These are phyloP conservation scores for Trachythela sp. DNA, from an alignment of 64 coral and sea anemone species.

Conservation along the genomic window DNA sequence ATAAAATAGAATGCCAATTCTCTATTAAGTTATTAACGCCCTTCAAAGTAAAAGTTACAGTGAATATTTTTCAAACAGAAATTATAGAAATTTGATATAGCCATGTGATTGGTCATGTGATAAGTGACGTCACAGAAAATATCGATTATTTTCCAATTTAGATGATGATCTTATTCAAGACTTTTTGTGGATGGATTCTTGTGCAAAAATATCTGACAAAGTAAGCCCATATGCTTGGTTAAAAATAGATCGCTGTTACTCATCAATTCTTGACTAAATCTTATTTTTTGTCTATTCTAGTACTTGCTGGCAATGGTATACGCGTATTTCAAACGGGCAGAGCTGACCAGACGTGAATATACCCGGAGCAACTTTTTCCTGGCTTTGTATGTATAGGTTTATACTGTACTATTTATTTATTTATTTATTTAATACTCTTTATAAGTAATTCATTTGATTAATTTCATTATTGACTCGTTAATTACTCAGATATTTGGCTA, in stretches of 20 bases:
- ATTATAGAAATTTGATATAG: no score
- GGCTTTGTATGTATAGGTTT: constrained; percentile 79
- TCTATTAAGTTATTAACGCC: no score
- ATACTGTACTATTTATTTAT: not conserved
- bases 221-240: constrained; percentile 29
- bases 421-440: not conserved
- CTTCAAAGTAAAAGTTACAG: no score
- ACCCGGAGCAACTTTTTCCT: constrained; percentile 92
- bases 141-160: constrained; percentile 30
- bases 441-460: not conserved
- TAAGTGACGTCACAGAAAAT: no score
- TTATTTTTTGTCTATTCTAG: constrained; percentile 31
- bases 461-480: not conserved
- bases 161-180: constrained; percentile 98
- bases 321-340: constrained; percentile 86
- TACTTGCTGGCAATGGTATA: constrained; percentile 97
- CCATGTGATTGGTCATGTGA: no score
- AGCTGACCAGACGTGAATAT: constrained; percentile 79
- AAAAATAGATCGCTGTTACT: not conserved
- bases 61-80: no score
- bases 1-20: no score
- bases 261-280: not conserved
- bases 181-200: constrained; percentile 99
- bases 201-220: constrained; percentile 92
- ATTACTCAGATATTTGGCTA: constrained; percentile 67